Evolutionary conservation across 2,888 invertebrate genomes (phyloP).

Genomic region (Pilophorus perplexus): DNA sequence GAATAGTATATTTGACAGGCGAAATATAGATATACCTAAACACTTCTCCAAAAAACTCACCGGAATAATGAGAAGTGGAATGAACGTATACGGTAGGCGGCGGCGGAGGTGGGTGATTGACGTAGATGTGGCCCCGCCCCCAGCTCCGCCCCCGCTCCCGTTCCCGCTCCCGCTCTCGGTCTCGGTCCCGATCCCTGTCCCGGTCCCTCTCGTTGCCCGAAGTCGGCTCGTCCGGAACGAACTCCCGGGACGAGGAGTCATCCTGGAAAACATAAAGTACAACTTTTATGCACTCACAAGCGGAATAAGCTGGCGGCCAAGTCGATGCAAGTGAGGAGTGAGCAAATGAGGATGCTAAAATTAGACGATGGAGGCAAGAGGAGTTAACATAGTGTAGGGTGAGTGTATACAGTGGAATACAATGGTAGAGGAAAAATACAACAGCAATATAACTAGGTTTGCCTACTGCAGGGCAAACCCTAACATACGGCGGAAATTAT

Average conservation of each 20-base stretch:
- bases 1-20: too few species aligned
- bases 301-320: neutral
- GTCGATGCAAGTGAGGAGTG: too few species aligned
- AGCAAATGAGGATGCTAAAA: too few species aligned
- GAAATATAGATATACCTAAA: too few species aligned
- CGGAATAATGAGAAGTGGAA: slow-evolving; percentile 28
- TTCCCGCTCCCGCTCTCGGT: slow-evolving; percentile 25
- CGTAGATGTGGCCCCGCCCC: slow-evolving; percentile 31
- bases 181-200: neutral
- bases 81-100: slow-evolving; percentile 36
- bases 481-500: too few species aligned
- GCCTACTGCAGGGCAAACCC: too few species aligned
- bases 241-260: slow-evolving; percentile 59
- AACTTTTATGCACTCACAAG: neutral
- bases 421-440: too few species aligned
- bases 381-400: too few species aligned
- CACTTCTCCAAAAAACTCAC: too few species aligned
- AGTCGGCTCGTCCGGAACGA: slow-evolving; percentile 52
- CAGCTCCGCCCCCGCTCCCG: slow-evolving; percentile 25
- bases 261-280: slow-evolving; percentile 48
- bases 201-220: slow-evolving; percentile 14
- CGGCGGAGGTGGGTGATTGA: slow-evolving; percentile 36
- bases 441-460: too few species aligned
- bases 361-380: too few species aligned
- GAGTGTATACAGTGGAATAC: too few species aligned